Percentiles rank a stretch among this genome's conserved stretches.
These are phyloP conservation scores for Trichonephila inaurata DNA, from an alignment of 1,140 invertebrate genomes.

Conservation along the genomic window DNA sequence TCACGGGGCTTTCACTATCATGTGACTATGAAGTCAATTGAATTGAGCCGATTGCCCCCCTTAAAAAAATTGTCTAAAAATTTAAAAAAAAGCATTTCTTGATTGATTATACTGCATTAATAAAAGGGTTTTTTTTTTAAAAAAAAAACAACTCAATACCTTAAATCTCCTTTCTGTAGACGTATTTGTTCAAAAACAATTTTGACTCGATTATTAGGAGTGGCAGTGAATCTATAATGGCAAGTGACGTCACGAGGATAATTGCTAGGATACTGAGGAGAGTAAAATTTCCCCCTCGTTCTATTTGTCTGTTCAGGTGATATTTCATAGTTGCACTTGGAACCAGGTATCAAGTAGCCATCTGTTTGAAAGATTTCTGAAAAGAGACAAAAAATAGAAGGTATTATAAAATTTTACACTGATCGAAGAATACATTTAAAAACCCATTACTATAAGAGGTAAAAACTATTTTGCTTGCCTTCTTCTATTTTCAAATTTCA, in stretches of 20 bases:
- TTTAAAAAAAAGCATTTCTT: too few species aligned
- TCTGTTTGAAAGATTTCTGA: conserved; percentile 88
- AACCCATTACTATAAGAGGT: too few species aligned
- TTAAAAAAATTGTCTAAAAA: too few species aligned
- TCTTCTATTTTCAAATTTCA: too few species aligned
- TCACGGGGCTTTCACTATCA: too few species aligned
- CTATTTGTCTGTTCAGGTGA: conserved; percentile 60
- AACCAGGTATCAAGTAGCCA: conserved; percentile 86
- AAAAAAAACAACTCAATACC: conserved; percentile 73
- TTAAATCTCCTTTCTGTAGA: conserved; percentile 79
- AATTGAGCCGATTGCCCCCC: too few species aligned
- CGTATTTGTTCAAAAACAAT: conserved; percentile 81
- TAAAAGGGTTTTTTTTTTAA: too few species aligned
- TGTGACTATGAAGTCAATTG: too few species aligned
- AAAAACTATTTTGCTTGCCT: too few species aligned
- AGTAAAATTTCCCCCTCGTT: conserved; percentile 88
- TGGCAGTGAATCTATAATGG: conserved; percentile 86
- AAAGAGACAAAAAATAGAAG: conserved; percentile 78
- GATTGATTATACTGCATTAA: too few species aligned
- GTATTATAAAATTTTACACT: not conserved
- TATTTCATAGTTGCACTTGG: conserved; percentile 86
- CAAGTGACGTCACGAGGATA: conserved; percentile 91
- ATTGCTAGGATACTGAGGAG: conserved; percentile 90
- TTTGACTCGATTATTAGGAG: conserved; percentile 80
- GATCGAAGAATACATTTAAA: too few species aligned